Base-by-base conservation (phyloP, 2,888 invertebrate species). In the Scaptodrosophila latifasciaeformis region DNA sequence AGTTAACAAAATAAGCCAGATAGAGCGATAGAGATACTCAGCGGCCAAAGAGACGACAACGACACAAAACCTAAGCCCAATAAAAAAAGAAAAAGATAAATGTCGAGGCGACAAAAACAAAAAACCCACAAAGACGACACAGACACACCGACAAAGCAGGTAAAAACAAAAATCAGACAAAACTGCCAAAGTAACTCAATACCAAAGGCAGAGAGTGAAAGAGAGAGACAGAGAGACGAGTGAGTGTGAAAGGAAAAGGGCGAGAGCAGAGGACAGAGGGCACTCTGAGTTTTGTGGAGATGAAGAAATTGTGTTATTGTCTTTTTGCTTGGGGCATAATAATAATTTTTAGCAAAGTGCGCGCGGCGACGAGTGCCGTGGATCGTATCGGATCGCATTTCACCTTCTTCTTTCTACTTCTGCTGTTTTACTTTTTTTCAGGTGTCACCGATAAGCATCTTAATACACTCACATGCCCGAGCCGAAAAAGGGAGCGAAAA, bases 401-500 rank as follows among this genome's bases (percentile, higher is more conserved):
- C 84, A 83, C 74, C 80, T 77, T 72, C 78, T 77, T 70, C 64
- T 48, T 34, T n/a, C n/a, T n/a, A n/a, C n/a, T n/a, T 27, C 44
- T 18, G 7, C 29, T 18, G 44, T 44, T 30, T 27, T 27, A 29
- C 30, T 44, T 29, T 76, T 60, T 74, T 82, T 82, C 84, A 84
- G 82, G 82, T 84, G 82, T 82, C 84, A 82, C 76, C 76, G 84
- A 82, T 84, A 82, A 83, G 84, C 72, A 82, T 82, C 83, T 83
- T 83, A 82, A 81, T 83, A 80, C 83, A 65, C 67, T 49, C 46
- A 46, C 10, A 59, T 10, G 12, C 49, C n/a, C n/a, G n/a, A n/a
- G n/a, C n/a, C n/a, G n/a, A n/a, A n/a, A n/a, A n/a, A n/a, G n/a
- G n/a, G n/a, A n/a, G n/a, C n/a, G n/a, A 40, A 17, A 30, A 19